Conservation (phyloP, 2,797 vertebrate genomes). For the Holocentrus rufus region DNA sequence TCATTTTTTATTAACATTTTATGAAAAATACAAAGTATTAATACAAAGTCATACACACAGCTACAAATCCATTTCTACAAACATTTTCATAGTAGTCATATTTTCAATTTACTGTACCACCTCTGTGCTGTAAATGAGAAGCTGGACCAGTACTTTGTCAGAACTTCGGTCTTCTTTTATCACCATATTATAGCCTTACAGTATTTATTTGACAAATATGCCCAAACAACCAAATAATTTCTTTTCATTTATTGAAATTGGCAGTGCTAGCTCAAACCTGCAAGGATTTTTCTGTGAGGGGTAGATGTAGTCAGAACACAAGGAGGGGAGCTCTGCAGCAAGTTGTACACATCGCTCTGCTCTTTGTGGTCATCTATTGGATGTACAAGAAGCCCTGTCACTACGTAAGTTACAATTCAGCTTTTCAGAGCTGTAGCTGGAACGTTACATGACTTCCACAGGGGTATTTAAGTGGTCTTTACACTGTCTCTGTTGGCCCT, state of each 20-base stretch:
- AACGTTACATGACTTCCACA: not conserved
- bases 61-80: not conserved
- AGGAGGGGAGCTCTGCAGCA: not conserved
- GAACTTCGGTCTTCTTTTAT: slow-evolving; percentile 11
- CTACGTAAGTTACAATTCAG: slow-evolving; percentile 19
- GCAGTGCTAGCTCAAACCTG: slow-evolving; percentile 9
- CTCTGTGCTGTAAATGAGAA: slow-evolving; percentile 15
- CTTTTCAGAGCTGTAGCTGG: slow-evolving; percentile 10
- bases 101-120: not conserved
- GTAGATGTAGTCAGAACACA: not conserved
- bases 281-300: not conserved
- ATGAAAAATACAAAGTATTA: not conserved
- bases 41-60: not conserved
- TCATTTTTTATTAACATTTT: not conserved
- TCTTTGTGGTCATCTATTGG: slow-evolving; percentile 16
- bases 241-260: slow-evolving; percentile 25
- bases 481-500: slow-evolving; percentile 7
- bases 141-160: slow-evolving; percentile 10
- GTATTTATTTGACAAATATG: not conserved
- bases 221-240: not conserved
- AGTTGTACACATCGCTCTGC: slow-evolving; percentile 22
- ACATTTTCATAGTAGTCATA: slow-evolving; percentile 6
- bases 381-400: slow-evolving; percentile 31
- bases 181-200: not conserved
- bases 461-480: not conserved